These are phyloP conservation scores for Brachycybe producta DNA, from an alignment of 2,888 invertebrate species.

Conservation along the genomic window DNA sequence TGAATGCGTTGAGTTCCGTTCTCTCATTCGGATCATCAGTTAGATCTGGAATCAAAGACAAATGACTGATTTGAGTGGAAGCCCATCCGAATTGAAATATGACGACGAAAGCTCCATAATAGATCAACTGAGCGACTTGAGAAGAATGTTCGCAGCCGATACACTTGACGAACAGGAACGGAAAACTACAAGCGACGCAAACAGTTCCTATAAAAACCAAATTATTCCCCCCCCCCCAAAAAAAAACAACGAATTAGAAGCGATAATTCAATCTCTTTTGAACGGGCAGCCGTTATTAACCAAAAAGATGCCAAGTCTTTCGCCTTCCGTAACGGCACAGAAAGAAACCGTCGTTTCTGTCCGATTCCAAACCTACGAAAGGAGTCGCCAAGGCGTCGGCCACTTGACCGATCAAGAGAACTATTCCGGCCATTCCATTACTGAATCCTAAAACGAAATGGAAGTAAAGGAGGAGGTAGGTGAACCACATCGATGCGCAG, in stretches of 20 bases:
- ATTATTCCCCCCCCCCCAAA: neutral
- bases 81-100: slow-evolving; percentile 93
- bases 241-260: neutral
- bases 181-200: slow-evolving; percentile 64
- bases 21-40: slow-evolving; percentile 59
- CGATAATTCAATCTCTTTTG: neutral
- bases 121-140: slow-evolving; percentile 56
- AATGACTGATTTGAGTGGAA: slow-evolving; percentile 75
- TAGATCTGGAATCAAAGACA: slow-evolving; percentile 72
- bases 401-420: slow-evolving; percentile 59
- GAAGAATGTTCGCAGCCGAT: slow-evolving; percentile 49
- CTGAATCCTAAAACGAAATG: slow-evolving; percentile 4
- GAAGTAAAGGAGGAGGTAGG: slow-evolving; percentile 36
- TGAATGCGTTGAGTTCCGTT: slow-evolving; percentile 60
- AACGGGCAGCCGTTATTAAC: slow-evolving; percentile 39
- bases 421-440: slow-evolving; percentile 39
- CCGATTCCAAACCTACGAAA: slow-evolving; percentile 72
- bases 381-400: slow-evolving; percentile 78
- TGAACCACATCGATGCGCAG: slow-evolving; percentile 45
- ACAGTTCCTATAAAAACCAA: slow-evolving; percentile 45
- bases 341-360: slow-evolving; percentile 51
- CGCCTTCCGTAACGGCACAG: slow-evolving; percentile 61
- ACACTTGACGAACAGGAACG: slow-evolving; percentile 73
- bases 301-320: slow-evolving; percentile 80
- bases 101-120: slow-evolving; percentile 59